Percentiles rank a stretch among this genome's conserved stretches.
Conservation (phyloP, 2,113 vertebrate genomes). For the Seriola dumerili region DNA sequence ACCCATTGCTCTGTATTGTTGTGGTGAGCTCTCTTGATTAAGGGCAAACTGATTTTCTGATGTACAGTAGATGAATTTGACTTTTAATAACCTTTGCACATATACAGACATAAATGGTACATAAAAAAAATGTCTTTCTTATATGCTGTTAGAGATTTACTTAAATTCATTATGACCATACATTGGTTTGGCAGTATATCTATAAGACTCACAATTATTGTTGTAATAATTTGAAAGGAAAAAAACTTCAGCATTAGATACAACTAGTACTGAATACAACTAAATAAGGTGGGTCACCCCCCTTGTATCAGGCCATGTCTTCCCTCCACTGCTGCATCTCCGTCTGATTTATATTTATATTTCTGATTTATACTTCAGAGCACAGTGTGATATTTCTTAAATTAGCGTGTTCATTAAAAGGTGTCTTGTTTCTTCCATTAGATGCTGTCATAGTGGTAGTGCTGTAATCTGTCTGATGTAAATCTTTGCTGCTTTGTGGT, state of each 20-base stretch:
- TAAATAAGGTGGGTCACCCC: constrained; percentile 20
- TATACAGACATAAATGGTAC: neutral
- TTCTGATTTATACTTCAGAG: constrained; percentile 65
- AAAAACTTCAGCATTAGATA: neutral
- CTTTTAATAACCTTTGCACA: neutral
- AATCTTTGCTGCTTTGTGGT: constrained; percentile 74
- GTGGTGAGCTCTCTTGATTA: neutral
- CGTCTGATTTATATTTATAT: constrained; percentile 54
- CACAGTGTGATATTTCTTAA: constrained; percentile 74
- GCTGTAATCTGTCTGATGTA: constrained; percentile 76
- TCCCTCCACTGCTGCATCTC: constrained; percentile 30
- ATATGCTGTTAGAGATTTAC: neutral
- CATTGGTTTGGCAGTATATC: neutral
- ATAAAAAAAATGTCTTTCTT: neutral
- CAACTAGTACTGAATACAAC: constrained; percentile 1
- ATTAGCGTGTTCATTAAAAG: constrained; percentile 81
- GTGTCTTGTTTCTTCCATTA: constrained; percentile 79
- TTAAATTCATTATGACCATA: neutral
- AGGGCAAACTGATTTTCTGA: neutral
- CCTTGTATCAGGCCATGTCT: constrained; percentile 16
- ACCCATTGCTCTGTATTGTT: neutral
- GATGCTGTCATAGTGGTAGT: constrained; percentile 74
- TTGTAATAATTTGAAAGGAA: neutral
- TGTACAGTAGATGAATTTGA: neutral
- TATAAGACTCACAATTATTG: neutral